Evolutionary conservation across 2,113 vertebrate species (phyloP).

Genomic region (Taurulus bubalis): DNA sequence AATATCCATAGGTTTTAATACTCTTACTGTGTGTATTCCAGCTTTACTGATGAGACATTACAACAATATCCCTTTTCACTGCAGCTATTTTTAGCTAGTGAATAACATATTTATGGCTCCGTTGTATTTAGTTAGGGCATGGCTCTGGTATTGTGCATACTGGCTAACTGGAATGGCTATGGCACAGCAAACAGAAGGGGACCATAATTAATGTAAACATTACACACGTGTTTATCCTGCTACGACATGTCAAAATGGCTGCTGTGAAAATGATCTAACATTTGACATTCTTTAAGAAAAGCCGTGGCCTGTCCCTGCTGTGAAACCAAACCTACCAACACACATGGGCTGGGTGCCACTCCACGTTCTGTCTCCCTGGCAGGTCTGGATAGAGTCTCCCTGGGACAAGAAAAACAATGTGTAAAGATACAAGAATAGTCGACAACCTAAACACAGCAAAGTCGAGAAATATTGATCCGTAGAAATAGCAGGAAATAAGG

Average conservation of each 20-base stretch:
- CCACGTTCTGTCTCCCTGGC: slow-evolving; percentile 89
- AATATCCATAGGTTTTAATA: neutral
- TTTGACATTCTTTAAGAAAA: neutral
- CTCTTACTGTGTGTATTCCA: neutral
- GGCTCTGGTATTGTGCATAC: neutral
- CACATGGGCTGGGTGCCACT: slow-evolving; percentile 88
- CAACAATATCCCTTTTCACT: neutral
- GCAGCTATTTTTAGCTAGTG: neutral
- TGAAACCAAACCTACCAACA: slow-evolving; percentile 85
- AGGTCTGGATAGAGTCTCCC: slow-evolving; percentile 88
- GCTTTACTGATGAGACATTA: neutral
- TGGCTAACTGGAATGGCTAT: neutral
- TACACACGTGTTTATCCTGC: too few species aligned
- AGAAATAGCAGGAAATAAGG: neutral
- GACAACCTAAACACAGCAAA: slow-evolving; percentile 1
- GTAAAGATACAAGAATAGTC: neutral
- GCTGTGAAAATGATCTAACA: too few species aligned
- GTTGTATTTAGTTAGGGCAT: neutral
- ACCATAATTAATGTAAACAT: too few species aligned
- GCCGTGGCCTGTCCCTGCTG: neutral
- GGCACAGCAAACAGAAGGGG: neutral
- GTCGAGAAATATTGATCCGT: neutral
- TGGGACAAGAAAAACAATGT: slow-evolving; percentile 61
- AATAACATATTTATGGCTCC: neutral
- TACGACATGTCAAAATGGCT: too few species aligned